A percentile compares a stretch with the other conserved stretches of the same genome.
phyloP scores from a whole-genome alignment of 2,888 invertebrate genomes.

The Boloria euphrosyne region DNA sequence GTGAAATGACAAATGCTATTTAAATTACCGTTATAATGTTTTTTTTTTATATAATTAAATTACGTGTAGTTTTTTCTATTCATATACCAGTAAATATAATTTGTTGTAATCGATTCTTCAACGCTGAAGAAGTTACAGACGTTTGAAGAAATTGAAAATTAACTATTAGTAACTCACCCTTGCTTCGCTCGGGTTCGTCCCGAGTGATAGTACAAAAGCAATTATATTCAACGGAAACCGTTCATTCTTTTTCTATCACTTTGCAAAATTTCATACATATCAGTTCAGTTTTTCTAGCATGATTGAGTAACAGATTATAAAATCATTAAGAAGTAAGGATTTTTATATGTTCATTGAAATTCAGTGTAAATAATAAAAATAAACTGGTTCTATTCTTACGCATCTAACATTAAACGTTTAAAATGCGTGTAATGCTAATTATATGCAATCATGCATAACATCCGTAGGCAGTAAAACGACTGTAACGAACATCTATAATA shows the following conservation, averaged over 20 bases:
- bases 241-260: too few relatives aligned
- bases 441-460: constrained; percentile 21
- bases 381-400: not conserved
- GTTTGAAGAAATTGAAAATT: too few relatives aligned
- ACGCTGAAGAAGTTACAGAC: too few relatives aligned
- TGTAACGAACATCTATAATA: constrained; percentile 13
- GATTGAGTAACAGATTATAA: not conserved
- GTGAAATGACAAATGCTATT: constrained; percentile 24
- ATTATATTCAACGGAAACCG: too few relatives aligned
- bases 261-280: too few relatives aligned
- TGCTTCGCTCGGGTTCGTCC: too few relatives aligned
- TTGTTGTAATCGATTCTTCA: too few relatives aligned
- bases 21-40: constrained; percentile 22
- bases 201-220: too few relatives aligned
- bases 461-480: constrained; percentile 7
- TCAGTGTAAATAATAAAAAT: not conserved
- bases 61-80: not conserved
- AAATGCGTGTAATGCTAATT: constrained; percentile 20
- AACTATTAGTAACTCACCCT: too few relatives aligned
- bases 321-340: not conserved
- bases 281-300: too few relatives aligned
- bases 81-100: too few relatives aligned
- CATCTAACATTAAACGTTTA: constrained; percentile 3
- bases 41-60: constrained; percentile 6
- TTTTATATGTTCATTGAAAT: not conserved